phyloP scores from a whole-genome alignment of 2,797 vertebrate genomes.

The Babyrousa celebensis region DNA sequence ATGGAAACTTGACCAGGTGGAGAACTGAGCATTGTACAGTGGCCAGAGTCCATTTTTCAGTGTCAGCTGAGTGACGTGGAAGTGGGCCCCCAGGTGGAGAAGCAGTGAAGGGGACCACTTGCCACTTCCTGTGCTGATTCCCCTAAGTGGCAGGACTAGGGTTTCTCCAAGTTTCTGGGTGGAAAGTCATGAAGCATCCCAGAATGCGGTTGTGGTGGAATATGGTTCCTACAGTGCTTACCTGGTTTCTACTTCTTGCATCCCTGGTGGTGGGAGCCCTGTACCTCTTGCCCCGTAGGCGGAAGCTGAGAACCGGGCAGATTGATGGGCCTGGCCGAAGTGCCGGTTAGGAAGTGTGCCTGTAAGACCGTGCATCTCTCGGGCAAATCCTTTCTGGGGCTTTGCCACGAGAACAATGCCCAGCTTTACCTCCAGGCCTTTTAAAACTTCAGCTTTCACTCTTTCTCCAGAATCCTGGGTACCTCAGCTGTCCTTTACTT shows the following conservation, averaged over 20 bases:
- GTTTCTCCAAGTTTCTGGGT: neutral
- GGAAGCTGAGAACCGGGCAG: neutral
- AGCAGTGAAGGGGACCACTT: neutral
- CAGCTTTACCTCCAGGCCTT: neutral
- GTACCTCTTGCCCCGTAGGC: neutral
- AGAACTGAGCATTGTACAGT: neutral
- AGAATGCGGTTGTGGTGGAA: neutral
- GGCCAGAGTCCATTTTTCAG: neutral
- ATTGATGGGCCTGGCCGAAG: neutral
- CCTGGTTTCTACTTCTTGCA: neutral
- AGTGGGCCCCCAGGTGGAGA: neutral
- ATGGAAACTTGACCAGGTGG: neutral
- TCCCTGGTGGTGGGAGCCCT: neutral
- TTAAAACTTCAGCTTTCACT: neutral
- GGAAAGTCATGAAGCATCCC: neutral
- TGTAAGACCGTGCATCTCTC: neutral
- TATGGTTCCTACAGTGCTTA: neutral
- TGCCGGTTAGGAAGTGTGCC: neutral
- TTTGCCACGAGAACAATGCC: neutral
- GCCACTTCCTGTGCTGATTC: neutral
- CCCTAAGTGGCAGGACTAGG: neutral
- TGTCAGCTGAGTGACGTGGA: constrained; percentile 1
- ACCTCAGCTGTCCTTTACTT: neutral
- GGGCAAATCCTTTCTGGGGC: neutral
- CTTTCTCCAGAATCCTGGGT: neutral